phyloP scores from a whole-genome alignment of 2,888 invertebrate genomes.

The Chloroclystis v-ata region DNA sequence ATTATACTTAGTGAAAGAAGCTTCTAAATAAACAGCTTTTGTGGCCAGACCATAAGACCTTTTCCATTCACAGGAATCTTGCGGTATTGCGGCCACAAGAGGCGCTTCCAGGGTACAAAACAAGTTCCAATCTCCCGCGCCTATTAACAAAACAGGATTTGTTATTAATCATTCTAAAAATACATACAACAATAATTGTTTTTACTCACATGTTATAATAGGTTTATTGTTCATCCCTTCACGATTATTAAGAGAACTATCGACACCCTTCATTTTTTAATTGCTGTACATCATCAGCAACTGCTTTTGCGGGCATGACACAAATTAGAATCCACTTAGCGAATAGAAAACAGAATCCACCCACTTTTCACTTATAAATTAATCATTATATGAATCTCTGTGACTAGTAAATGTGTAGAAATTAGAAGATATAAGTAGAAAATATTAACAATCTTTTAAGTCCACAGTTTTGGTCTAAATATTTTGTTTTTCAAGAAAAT shows the following conservation, averaged over 20 bases:
- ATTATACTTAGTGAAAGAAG: slow-evolving; percentile 88
- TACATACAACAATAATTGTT: neutral
- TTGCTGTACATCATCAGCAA: slow-evolving; percentile 59
- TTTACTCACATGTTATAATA: slow-evolving; percentile 84
- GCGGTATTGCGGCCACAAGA: slow-evolving; percentile 87
- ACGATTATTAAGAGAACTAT: slow-evolving; percentile 65
- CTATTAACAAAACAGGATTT: slow-evolving; percentile 58
- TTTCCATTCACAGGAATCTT: slow-evolving; percentile 94
- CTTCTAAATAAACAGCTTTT: slow-evolving; percentile 89
- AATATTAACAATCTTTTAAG: slow-evolving; percentile 8
- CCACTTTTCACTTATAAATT: slow-evolving; percentile 52
- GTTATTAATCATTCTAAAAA: slow-evolving; percentile 8
- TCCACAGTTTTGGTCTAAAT: slow-evolving; percentile 6
- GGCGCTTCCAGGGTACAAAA: slow-evolving; percentile 90
- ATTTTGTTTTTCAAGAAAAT: slow-evolving; percentile 18
- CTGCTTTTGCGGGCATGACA: slow-evolving; percentile 64
- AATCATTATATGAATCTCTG: slow-evolving; percentile 12
- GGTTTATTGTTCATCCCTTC: slow-evolving; percentile 84
- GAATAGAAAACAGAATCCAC: slow-evolving; percentile 50
- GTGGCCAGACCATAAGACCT: slow-evolving; percentile 92
- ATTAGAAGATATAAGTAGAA: slow-evolving; percentile 8
- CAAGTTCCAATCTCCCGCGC: slow-evolving; percentile 90
- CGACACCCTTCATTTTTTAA: slow-evolving; percentile 80
- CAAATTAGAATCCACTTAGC: slow-evolving; percentile 50
- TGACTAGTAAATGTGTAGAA: neutral